These are phyloP conservation scores for Rhinopomastus cyanomelas DNA, from an alignment of 2,113 vertebrate species.

Conservation along the genomic window DNA sequence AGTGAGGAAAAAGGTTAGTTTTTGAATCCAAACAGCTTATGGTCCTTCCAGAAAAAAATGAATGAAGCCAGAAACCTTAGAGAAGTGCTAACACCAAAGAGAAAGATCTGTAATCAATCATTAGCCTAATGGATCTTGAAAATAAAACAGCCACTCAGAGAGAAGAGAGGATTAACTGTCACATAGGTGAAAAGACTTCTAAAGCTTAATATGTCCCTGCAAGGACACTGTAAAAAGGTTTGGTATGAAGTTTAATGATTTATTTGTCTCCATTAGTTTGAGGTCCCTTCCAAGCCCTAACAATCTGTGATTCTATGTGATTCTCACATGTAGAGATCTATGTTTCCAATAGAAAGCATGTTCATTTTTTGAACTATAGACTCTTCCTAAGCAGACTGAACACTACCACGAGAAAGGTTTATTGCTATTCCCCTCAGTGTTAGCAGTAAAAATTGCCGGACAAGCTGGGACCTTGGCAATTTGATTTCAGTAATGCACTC, in stretches of 20 bases:
- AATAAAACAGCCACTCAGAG: background rate
- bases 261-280: background rate
- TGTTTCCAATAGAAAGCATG: background rate
- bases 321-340: background rate
- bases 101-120: background rate
- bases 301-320: no score
- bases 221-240: background rate
- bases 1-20: background rate
- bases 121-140: background rate
- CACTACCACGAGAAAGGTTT: background rate
- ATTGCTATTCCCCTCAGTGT: background rate
- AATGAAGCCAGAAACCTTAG: background rate
- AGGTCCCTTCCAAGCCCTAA: no score
- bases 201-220: background rate
- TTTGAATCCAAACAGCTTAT: background rate
- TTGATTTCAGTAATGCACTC: background rate
- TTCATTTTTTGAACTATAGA: background rate
- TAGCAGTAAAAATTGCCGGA: background rate
- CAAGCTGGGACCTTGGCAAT: background rate
- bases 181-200: background rate
- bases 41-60: background rate
- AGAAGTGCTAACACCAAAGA: background rate
- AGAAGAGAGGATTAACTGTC: background rate
- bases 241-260: background rate
- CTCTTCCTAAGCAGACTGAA: background rate